Evolutionary conservation across 2,888 invertebrate species (phyloP), one percentile per base, ranked within the genome.

Genomic region (Protophormia terraenovae): DNA sequence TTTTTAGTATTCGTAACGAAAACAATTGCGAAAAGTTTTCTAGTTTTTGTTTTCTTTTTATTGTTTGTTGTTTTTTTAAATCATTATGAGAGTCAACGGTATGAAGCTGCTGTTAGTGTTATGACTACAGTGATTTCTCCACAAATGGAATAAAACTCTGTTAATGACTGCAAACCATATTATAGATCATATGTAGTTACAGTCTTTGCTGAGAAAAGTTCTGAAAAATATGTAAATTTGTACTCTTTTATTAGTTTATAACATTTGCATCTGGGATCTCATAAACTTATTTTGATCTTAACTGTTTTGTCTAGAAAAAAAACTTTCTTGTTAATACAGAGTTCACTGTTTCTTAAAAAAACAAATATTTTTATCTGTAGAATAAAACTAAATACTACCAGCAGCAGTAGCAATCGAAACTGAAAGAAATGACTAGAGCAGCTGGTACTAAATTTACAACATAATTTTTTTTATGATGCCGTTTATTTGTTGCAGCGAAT

Each of bases 381-480:
- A 53, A 53, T 14, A 1, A 27, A 55, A 55, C 53, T n/a, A 55
- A 27, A 27, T 3, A 55, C 7, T 8, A 27, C 2, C 8, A 29
- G 3, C 19, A 38, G 14, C 35, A 60, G 12, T 12, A 64, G 12
- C 35, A 38, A 75, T 16, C n/a, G n/a, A n/a, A n/a, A n/a, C n/a
- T 14, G 35, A 50, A 75, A 38, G 16, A 50, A 64, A 35, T 35
- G 35, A 12, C 22, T 38, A 35, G n/a, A 50, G 35, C 79, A 80
- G 64, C 53, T 80, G 79, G 53, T 72, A 38, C 22, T 62, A 50
- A 60, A 62, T 66, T 66, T 72, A 12, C 64, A 72, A 72, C 79
- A 72, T 72, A 32, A 32, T 67, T 79, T 71, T n/a, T 73, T 72
- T 79, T 72, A 79, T 72, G 64, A 38, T 64, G 55, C 24, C 45